These are phyloP conservation scores for Cerastoderma edule DNA, from an alignment of 2,888 invertebrate genomes.

Conservation along the genomic window DNA sequence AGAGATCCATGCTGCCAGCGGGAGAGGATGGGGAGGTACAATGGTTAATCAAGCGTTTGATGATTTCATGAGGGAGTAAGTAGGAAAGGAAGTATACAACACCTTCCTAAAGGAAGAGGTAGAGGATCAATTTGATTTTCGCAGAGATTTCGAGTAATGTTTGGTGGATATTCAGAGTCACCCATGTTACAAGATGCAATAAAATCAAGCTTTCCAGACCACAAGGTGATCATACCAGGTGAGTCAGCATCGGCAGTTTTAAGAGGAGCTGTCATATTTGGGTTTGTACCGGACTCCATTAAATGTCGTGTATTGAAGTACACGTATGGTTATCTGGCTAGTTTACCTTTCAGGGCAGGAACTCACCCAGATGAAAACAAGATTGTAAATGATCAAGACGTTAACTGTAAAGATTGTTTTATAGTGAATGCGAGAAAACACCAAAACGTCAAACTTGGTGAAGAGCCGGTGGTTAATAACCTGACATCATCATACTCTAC, in stretches of 20 bases:
- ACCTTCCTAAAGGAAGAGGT: slow-evolving; percentile 15
- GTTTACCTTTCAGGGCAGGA: neutral
- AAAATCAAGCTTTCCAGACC: slow-evolving; percentile 5
- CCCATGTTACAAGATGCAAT: slow-evolving; percentile 32
- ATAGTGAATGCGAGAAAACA: neutral
- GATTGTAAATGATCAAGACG: neutral
- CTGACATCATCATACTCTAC: neutral
- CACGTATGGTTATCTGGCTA: slow-evolving; percentile 18
- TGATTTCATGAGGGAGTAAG: neutral
- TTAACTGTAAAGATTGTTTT: slow-evolving; percentile 3
- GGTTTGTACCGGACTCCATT: slow-evolving; percentile 25
- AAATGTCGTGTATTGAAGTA: slow-evolving; percentile 19
- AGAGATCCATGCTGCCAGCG: slow-evolving; percentile 1
- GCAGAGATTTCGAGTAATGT: slow-evolving; percentile 38
- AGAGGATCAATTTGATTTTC: slow-evolving; percentile 32
- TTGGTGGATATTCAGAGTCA: slow-evolving; percentile 36
- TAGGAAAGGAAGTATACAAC: slow-evolving; percentile 10
- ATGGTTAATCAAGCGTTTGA: slow-evolving; percentile 5
- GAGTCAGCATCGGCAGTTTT: slow-evolving; percentile 22
- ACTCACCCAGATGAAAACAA: no score
- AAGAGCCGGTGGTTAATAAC: neutral
- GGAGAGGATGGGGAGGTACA: no score
- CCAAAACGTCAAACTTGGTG: neutral
- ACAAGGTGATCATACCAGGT: slow-evolving; percentile 16
- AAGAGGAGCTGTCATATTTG: slow-evolving; percentile 31